These are phyloP conservation scores for Scartelaos histophorus DNA, from an alignment of 2,113 vertebrate species.

Conservation along the genomic window DNA sequence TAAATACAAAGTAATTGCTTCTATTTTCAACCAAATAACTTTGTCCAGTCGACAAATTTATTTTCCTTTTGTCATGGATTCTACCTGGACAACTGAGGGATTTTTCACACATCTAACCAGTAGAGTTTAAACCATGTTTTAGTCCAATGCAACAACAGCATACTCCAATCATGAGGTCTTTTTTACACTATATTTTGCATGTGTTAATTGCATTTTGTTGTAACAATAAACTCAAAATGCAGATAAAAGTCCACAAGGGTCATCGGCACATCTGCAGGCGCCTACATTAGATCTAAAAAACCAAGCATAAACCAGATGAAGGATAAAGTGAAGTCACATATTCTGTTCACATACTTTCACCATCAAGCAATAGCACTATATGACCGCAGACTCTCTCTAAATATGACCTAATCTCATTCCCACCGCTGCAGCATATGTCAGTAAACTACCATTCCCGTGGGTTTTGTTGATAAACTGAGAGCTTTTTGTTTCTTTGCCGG, in stretches of 20 bases:
- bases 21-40: too few relatives aligned
- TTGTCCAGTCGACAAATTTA: too few relatives aligned
- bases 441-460: neutral
- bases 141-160: too few relatives aligned
- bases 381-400: neutral
- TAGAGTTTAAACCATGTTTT: too few relatives aligned
- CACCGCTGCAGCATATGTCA: neutral
- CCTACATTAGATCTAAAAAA: neutral
- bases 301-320: neutral
- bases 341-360: neutral
- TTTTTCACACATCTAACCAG: too few relatives aligned
- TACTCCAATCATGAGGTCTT: too few relatives aligned
- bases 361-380: neutral
- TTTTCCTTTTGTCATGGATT: too few relatives aligned
- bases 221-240: neutral
- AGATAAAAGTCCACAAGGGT: neutral
- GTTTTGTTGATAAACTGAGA: slow-evolving; percentile 10
- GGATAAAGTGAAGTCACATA: neutral
- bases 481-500: slow-evolving; percentile 2
- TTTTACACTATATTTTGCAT: neutral
- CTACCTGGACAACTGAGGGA: too few relatives aligned
- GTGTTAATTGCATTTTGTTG: neutral
- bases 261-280: neutral
- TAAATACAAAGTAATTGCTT: too few relatives aligned
- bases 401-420: neutral